Base-by-base conservation (phyloP, 2,797 vertebrate species). In the Hapalemur alaotrensis region DNA sequence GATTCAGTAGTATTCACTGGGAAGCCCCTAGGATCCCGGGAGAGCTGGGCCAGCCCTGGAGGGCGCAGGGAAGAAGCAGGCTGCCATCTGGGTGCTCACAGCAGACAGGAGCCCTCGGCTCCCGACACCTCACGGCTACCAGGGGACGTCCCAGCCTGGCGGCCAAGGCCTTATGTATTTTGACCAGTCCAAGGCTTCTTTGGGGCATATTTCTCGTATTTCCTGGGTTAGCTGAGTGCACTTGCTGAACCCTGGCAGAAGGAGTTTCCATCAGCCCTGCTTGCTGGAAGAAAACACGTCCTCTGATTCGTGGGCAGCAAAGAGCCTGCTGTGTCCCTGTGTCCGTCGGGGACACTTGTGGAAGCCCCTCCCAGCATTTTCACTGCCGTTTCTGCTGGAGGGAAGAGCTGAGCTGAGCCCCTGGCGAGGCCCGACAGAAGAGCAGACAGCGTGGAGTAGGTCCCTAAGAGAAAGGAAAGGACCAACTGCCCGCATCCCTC, bases 401-500 rank as follows among this genome's bases (percentile, higher is more conserved):
- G 32, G 52, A 5, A n/a, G 23, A 59, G 38, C 3, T 6, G 23
- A 25, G 25, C 11, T 9, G 23, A n/a, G 70, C 18, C 20, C 7
- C 23, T n/a, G n/a, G 48, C 2, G 50, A 17, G 25, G 30, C 54
- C 65, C 12, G 1, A 9, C 0, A 7, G 3, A 22, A 15, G 52
- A 23, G 15, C 10, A 2, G 9, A 35, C n/a, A 10, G 28, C 15
- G 7, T 17, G 20, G 30, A 75, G 54, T 46, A 69, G 4, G n/a
- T 10, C 54, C 41, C 73, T 35, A 1, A 32, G 82, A 43, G 67
- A 38, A 69, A 13, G 18, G 46, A 41, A 43, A 2, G 28, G 11
- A 3, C 8, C 7, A 4, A 18, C 13, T 2, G 4, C 25, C 12
- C 7, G 15, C 23, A 1, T 52, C 12, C 52, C 22, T 23, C 1